Evolutionary conservation across 2,888 invertebrate genomes (phyloP), one percentile per base, ranked within the genome.

Genomic region (Hyposoter didymator): DNA sequence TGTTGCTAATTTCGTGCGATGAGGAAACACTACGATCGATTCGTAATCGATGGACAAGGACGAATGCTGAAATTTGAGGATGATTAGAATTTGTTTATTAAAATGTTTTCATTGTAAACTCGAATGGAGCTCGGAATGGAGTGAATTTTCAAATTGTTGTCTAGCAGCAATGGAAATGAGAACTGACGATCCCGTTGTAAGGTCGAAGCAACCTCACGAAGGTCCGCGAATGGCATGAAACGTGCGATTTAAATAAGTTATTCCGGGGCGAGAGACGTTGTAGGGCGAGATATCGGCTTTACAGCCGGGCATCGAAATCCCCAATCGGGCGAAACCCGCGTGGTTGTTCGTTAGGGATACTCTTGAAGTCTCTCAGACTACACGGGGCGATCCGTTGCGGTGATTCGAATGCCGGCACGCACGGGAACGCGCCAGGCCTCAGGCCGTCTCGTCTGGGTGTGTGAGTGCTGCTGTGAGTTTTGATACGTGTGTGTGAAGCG

Each of bases 381-480:
- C 66, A 64, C 64, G 80, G 64, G 76, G 80, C 67, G 80, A 81
- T 80, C 67, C 80, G 80, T 76, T 74, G 83, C 84, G 89, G 90
- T 87, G 91, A 91, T 88, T 90, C 89, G 87, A 90, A 91, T 89
- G 91, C 89, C 89, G 80, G 89, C 90, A 90, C 87, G 86, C 88
- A 88, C 87, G 88, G 86, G 85, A 83, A 87, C 79, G 80, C 78
- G 69, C 84, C 73, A 78, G 78, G 78, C 75, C 82, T 75, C 52
- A 84, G 82, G 80, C 62, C 28, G 70, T 62, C 75, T 45, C 55
- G 72, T 75, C 5, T 59, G 35, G 35, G 35, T 35, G 35, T 35
- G 5, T 28, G 59, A 28, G 28, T 59, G 5, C 6, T 4, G 1
- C 35, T 14, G 28, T 14, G 59, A 49, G 5, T 17, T 14, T 14